These are phyloP conservation scores for Calliphora vicina DNA, from an alignment of 1,140 invertebrate species.

Conservation along the genomic window DNA sequence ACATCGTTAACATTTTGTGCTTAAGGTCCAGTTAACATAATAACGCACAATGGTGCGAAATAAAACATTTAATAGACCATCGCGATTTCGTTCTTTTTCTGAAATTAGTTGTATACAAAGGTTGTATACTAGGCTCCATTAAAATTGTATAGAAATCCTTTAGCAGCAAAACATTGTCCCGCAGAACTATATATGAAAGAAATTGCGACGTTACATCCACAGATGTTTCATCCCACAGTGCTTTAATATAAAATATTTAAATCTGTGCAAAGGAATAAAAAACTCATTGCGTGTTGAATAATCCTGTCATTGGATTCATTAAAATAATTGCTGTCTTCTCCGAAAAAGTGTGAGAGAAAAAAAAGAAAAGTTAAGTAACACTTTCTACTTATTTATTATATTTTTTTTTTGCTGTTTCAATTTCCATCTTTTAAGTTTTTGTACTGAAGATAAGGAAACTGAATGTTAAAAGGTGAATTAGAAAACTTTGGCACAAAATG, in stretches of 20 bases:
- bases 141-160: no score
- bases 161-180: no score
- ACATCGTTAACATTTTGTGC: constrained; percentile 10
- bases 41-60: neutral
- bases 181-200: no score
- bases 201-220: no score
- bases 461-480: neutral
- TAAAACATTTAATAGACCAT: no score
- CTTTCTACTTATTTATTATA: neutral
- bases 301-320: constrained; percentile 33
- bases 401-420: neutral
- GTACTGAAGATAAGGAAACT: neutral
- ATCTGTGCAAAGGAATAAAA: constrained; percentile 10
- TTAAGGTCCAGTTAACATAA: constrained; percentile 18
- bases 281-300: constrained; percentile 22
- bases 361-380: constrained; percentile 12
- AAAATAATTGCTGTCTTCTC: constrained; percentile 27
- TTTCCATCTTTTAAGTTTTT: neutral
- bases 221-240: neutral
- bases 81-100: no score
- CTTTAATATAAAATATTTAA: neutral
- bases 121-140: no score
- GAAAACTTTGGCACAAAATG: neutral
- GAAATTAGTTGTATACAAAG: no score
- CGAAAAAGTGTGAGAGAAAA: neutral